Base-by-base conservation (phyloP, 2,113 vertebrate genomes). In the Chaenocephalus aceratus region DNA sequence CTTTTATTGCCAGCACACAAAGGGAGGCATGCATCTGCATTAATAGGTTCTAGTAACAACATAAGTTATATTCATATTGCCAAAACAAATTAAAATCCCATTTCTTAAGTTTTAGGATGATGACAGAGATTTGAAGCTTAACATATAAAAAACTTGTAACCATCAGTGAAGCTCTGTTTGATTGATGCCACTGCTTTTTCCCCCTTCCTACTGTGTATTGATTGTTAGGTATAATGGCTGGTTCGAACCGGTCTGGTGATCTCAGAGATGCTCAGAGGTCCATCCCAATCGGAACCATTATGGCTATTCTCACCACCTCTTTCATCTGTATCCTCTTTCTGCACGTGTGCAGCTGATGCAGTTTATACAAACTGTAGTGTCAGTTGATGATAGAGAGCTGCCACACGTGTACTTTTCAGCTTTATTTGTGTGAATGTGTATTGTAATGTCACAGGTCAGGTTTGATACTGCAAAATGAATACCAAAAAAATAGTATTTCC, bases 161-260 rank as follows among this genome's bases (percentile, higher is more conserved):
- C 30, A 30, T 30, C 30, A 41, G 36, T 41, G 36, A 41, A 41
- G 36, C 6, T 41, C 36, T 41, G 36, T 41, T 41, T 41, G 36
- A 41, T 41, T 41, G 36, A 41, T 41, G 5, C 36, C 36, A 7
- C 36, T 41, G 5, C 36, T 41, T 41, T 41, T 41, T 7, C 7
- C 5, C 36, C 0, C 7, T 51, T 52, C 10, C 34, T 15, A 18
- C 5, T 51, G 15, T 23, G 14, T 30, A 65, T 12, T 34, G 2
- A 49, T 23, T 54, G 58, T 3, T 85, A 99, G 97, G 97, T 74
- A 99, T 99, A 82, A 98, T 99, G 97, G 98, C 98, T 8, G 98
- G 98, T 68, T 99, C 97, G 3, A 99, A 99, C 88, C 95, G 98
- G 58, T 99, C 98, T 6, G 98, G 98, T 75, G 97, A 98, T 89